Evolutionary conservation across 2,797 vertebrate genomes (phyloP), one percentile per base, ranked within the genome.

Genomic region (Enteromius thamalakanensis): DNA sequence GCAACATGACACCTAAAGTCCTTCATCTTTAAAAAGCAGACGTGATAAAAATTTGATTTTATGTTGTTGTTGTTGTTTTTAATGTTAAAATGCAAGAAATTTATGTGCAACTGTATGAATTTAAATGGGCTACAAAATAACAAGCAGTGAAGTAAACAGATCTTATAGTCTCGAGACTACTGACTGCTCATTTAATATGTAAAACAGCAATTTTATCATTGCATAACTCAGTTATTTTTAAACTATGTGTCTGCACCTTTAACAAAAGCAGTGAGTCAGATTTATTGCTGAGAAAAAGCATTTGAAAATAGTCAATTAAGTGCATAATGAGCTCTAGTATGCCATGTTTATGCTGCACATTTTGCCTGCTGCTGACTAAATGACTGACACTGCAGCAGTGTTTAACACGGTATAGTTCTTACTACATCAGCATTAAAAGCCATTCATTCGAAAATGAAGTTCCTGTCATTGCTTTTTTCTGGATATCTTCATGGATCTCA

Each of bases 341-440:
- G 32, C 12, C 72, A 34, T 40, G 32, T 58, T 58, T 75, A 3
- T 58, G 49, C 32, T 9, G 71, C 71, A 34, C 10, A n/a, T 53
- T 6, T 8, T 74, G 19, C 19, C 29, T 0, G 3, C 19, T 34
- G 71, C 19, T 53, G 19, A 34, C 29, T 37, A 75, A 15, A 75
- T 15, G 71, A 37, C 72, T 23, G 51, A 49, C 32, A 55, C 10
- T 69, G 67, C 67, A 70, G 40, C 21, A 42, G 40, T 17, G 37
- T 69, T 69, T 69, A 69, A 69, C 37, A 40, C n/a, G 29, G 64
- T 29, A 71, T 29, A 49, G 23, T 34, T 34, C 37, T 29, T 2
- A 71, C 70, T 10, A 74, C 34, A 9, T 74, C 70, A 72, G 26
- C 47, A 72, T 72, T 34, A 53, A 10, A 29, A n/a, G 70, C 9